Percentiles rank a stretch among this genome's conserved stretches.
Evolutionary conservation across 2,113 vertebrate genomes (phyloP).

Genomic region (Neolamprologus variostigma): DNA sequence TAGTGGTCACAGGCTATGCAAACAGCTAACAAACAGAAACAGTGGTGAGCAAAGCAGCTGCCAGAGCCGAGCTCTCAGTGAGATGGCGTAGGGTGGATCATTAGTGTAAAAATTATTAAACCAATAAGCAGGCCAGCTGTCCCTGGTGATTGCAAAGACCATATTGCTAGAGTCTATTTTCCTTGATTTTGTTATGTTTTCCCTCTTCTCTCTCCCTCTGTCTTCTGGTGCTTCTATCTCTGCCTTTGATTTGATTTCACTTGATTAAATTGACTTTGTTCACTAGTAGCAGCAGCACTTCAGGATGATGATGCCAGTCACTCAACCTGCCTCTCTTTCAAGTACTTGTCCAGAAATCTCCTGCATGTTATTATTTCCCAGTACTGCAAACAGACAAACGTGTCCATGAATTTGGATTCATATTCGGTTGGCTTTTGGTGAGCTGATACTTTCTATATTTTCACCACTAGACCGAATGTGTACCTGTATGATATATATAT

Average conservation of each 20-base stretch:
- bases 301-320: neutral
- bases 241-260: neutral
- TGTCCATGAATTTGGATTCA: neutral
- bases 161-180: neutral
- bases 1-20: neutral
- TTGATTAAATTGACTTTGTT: neutral
- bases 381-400: neutral
- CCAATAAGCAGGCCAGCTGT: slow-evolving; percentile 14
- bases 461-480: neutral
- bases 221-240: neutral
- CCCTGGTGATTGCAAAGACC: neutral
- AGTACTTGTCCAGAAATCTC: neutral
- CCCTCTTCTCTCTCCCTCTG: neutral
- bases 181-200: neutral
- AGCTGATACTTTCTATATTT: neutral
- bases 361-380: neutral
- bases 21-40: neutral
- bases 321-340: neutral
- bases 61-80: neutral
- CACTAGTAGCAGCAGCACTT: neutral
- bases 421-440: neutral
- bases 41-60: neutral
- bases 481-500: neutral
- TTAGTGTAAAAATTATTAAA: slow-evolving; percentile 15
- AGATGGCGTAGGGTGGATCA: neutral